Percentiles rank a stretch among this genome's conserved stretches.
phyloP scores from a whole-genome alignment of 2,888 invertebrate species.

The Lasioglossum lativentre region DNA sequence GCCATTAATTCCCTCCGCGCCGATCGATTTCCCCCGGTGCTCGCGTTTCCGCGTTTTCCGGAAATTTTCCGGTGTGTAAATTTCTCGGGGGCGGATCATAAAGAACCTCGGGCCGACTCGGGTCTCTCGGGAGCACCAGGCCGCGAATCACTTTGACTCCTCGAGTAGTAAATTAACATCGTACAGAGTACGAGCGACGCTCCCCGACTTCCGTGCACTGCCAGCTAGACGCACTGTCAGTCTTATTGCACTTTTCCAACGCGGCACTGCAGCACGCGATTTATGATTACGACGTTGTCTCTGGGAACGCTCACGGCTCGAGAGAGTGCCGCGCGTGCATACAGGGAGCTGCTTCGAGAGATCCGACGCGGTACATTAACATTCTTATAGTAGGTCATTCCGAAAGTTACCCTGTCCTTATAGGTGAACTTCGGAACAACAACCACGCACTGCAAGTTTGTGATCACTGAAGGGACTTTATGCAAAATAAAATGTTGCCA shows the following conservation, averaged over 20 bases:
- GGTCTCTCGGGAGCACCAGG: slow-evolving; percentile 5
- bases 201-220: slow-evolving; percentile 1
- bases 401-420: not conserved
- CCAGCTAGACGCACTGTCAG: not conserved
- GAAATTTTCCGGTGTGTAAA: slow-evolving; percentile 32
- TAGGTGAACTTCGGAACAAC: not conserved
- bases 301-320: not conserved
- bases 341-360: not conserved
- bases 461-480: not conserved
- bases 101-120: slow-evolving; percentile 21
- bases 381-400: not conserved
- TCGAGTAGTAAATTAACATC: slow-evolving; percentile 52
- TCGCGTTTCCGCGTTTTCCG: not conserved
- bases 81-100: slow-evolving; percentile 27
- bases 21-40: slow-evolving; percentile 17
- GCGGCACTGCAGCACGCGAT: not conserved
- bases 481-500: too few species aligned
- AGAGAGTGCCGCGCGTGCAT: not conserved
- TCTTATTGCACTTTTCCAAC: slow-evolving; percentile 9
- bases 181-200: not conserved
- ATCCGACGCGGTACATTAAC: not conserved
- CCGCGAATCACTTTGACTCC: slow-evolving; percentile 46
- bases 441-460: not conserved
- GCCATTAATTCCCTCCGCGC: slow-evolving; percentile 21
- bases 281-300: slow-evolving; percentile 6